Conservation (phyloP, 2,113 vertebrate genomes). For the Cyprinodon variegatus region DNA sequence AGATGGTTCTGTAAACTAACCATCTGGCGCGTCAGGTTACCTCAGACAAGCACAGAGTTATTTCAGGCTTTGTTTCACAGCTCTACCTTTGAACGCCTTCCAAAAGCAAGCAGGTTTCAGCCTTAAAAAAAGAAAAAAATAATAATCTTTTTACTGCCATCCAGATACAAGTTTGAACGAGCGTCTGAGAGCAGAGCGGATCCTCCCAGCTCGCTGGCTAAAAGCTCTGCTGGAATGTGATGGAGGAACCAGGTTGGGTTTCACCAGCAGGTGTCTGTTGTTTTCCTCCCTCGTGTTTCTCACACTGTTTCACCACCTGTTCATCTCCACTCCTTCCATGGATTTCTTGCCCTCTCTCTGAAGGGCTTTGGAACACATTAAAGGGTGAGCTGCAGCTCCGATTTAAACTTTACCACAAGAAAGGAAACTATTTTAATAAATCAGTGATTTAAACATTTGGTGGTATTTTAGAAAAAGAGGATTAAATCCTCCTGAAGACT, state of each 20-base stretch:
- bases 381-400: neutral
- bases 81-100: neutral
- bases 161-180: neutral
- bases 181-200: neutral
- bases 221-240: conserved; percentile 80
- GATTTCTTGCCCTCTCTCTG: conserved; percentile 6
- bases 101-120: neutral
- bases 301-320: conserved; percentile 84
- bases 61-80: neutral
- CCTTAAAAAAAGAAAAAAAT: neutral
- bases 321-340: conserved; percentile 62
- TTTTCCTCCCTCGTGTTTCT: conserved; percentile 72
- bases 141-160: neutral
- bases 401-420: neutral
- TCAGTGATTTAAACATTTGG: too few species aligned
- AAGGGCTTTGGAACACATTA: neutral
- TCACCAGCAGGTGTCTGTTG: conserved; percentile 84
- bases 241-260: conserved; percentile 85
- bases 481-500: too few species aligned
- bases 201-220: conserved; percentile 53
- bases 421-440: neutral
- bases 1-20: conserved; percentile 12
- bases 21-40: conserved; percentile 15
- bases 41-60: neutral
- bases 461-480: too few species aligned